Base-by-base conservation (phyloP, 1,140 invertebrate species). In the Aradophagus sp. region DNA sequence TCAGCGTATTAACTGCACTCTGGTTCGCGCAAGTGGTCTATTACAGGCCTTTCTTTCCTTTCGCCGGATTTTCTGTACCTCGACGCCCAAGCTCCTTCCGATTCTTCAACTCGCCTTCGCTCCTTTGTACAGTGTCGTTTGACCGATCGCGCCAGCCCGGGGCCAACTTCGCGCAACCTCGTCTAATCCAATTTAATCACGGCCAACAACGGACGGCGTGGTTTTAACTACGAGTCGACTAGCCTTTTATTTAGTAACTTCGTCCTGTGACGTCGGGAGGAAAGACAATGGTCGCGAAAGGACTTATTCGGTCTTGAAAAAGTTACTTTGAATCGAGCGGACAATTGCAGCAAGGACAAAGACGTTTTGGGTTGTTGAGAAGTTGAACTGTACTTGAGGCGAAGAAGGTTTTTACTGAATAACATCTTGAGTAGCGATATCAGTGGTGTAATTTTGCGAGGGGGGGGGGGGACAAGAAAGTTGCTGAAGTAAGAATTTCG, bases 11-110 rank as follows among this genome's bases (percentile, higher is more conserved):
- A 78, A 76, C 71, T 69, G 72, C 73, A 78, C 77, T 74, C 74
- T 44, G 67, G 68, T 73, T 73, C 70, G 47, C 62, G 74, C 75
- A 76, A 79, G 79, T 79, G 79, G 75, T 65, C 77, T 70, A 80
- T 80, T 80, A 79, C 69, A 34, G 48, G 62, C 59, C 71, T 75
- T 74, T 76, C 66, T 74, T 65, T 73, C 65, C 68, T 70, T 70
- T 67, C 61, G 39, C 41, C 19, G 41, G 70, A 44, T 56, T 41
- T 53, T 45, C 53, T n/a, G n/a, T n/a, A n/a, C n/a, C n/a, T n/a
- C n/a, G n/a, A n/a, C n/a, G n/a, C n/a, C 26, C 50, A 48, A 55
- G 26, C 47, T 8, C 53, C 58, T 69, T 39, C 56, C 63, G 66
- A 36, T 74, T 63, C 58, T 67, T 50, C 38, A 48, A 69, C 61